Evolutionary conservation across 2,113 vertebrate species (phyloP), one percentile per base, ranked within the genome.

Genomic region (Malurus alboscapulatus): DNA sequence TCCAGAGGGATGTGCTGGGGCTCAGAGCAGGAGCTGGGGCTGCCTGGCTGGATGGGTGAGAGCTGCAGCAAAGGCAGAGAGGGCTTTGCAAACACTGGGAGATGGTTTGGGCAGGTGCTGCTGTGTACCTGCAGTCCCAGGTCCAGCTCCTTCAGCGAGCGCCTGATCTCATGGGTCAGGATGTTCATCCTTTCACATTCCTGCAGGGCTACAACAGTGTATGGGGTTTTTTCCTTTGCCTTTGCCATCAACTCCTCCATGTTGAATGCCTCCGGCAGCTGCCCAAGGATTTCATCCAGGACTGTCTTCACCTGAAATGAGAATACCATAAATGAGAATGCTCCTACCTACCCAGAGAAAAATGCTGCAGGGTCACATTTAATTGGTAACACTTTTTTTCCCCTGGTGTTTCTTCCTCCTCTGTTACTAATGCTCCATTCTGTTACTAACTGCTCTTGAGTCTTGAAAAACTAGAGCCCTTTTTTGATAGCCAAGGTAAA

Each of bases 151-250:
- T 96, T 97, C 19, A 98, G 71, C 0, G 98, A 98, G 21, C 97
- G 96, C 26, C 98, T 95, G 17, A 98, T 97, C 34, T 98, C 98
- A 0, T 71, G 63, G 90, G 97, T 98, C 8, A 98, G 61, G 74
- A 94, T 94, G 81, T 98, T 98, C 97, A 98, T 98, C 12, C 98
- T 86, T 34, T 98, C 98, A 4, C 98, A 98, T 27, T 98, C 98
- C 79, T 98, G 98, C 44, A 98, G 91, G 91, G 97, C 97, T 0
- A 98, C 98, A 0, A 98, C 97, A 6, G 97, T 97, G 2, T 98
- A 98, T 0, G 98, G 98, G 0, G 97, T 98, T 94, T 96, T 98
- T 2, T 98, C 97, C 11, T 51, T 79, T 0, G 95, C 97, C 55
- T 97, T 98, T 0, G 77, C 92, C 95, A 87, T 96, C 72, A 98